These are phyloP conservation scores for Bimastos eiseni DNA, from an alignment of 2,888 invertebrate species.

Conservation along the genomic window DNA sequence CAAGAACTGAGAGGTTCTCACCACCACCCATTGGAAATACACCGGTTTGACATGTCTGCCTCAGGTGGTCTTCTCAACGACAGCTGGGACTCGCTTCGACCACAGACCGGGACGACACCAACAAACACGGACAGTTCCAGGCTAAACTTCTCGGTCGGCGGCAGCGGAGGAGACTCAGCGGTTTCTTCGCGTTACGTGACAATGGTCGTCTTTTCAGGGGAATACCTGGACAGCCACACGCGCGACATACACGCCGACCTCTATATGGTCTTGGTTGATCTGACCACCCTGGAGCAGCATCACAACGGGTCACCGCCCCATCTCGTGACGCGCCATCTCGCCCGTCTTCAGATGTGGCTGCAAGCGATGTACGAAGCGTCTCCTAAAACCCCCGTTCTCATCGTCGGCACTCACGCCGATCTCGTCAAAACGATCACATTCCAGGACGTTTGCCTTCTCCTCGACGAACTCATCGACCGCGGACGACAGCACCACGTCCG, in stretches of 20 bases:
- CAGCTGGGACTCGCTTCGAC: neutral
- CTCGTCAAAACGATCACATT: constrained; percentile 33
- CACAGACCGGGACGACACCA: neutral
- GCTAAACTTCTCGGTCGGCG: neutral
- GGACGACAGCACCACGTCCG: constrained; percentile 42
- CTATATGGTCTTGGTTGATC: constrained; percentile 29
- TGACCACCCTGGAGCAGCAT: constrained; percentile 31
- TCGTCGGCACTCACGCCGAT: constrained; percentile 37
- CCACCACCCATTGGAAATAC: neutral
- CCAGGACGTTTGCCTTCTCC: constrained; percentile 39
- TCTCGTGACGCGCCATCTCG: constrained; percentile 21
- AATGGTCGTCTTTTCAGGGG: constrained; percentile 23
- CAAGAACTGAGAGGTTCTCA: neutral
- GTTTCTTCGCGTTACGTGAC: constrained; percentile 19
- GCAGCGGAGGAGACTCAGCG: neutral
- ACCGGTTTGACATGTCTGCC: neutral
- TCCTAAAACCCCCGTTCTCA: constrained; percentile 33
- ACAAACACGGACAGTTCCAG: neutral
- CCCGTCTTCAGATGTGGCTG: constrained; percentile 32
- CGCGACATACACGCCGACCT: constrained; percentile 26
- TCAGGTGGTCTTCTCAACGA: neutral
- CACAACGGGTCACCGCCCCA: constrained; percentile 28
- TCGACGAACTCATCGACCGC: constrained; percentile 43
- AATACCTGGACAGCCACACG: constrained; percentile 30
- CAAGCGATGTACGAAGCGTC: constrained; percentile 29